Evolutionary conservation across 2,797 vertebrate species (phyloP).

Genomic region (Sebastes flavidus): DNA sequence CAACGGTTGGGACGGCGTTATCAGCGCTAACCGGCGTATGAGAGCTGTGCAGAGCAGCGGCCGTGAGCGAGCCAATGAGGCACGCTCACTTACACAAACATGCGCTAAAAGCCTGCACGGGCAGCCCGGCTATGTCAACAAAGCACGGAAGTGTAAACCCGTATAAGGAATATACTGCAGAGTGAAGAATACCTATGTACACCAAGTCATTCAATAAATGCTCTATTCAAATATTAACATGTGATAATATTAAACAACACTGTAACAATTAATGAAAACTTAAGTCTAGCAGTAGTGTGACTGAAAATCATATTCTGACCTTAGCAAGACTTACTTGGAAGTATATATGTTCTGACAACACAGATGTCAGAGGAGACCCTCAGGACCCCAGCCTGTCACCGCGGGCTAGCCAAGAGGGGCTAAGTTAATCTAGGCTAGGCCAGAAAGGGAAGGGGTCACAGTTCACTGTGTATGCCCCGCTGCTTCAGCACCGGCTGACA

Average conservation of each 20-base stretch:
- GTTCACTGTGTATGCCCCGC: slow-evolving; percentile 69
- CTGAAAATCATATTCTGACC: slow-evolving; percentile 53
- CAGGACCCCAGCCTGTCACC: slow-evolving; percentile 65
- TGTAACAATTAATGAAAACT: slow-evolving; percentile 38
- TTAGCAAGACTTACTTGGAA: slow-evolving; percentile 61
- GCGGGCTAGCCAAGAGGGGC: slow-evolving; percentile 28
- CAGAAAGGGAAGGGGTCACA: slow-evolving; percentile 57
- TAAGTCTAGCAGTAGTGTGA: slow-evolving; percentile 25
- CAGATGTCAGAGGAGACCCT: slow-evolving; percentile 69
- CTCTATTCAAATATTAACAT: not conserved
- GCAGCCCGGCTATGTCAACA: not conserved
- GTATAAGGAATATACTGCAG: not conserved
- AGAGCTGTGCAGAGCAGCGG: not conserved
- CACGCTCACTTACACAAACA: not conserved
- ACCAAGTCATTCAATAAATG: slow-evolving; percentile 1
- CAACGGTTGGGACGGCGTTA: not conserved
- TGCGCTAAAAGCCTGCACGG: not conserved
- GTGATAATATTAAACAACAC: slow-evolving; percentile 8
- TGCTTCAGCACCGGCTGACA: slow-evolving; percentile 71
- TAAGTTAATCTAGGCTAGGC: slow-evolving; percentile 57
- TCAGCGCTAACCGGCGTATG: not conserved
- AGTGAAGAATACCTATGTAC: not conserved
- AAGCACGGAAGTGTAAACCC: not conserved
- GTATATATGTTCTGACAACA: slow-evolving; percentile 73
- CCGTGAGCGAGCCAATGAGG: no score